phyloP scores from a whole-genome alignment of 2,888 invertebrate genomes.

The Nudaria mundana region DNA sequence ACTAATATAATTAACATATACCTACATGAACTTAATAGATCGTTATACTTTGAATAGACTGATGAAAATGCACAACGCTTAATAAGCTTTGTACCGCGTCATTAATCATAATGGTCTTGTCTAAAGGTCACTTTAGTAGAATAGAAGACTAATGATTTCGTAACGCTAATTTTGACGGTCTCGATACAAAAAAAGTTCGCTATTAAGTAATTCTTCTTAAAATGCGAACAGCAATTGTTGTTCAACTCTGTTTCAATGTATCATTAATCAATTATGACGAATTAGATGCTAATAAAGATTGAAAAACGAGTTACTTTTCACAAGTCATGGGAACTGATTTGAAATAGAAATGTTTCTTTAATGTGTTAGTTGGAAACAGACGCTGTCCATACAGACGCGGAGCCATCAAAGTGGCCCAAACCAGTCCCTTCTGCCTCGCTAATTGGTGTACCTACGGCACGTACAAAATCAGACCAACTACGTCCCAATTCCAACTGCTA shows the following conservation, averaged over 20 bases:
- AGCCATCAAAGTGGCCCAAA: conserved; percentile 49
- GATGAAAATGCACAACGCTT: background rate
- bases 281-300: conserved; percentile 7
- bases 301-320: conserved; percentile 11
- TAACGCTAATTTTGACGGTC: background rate
- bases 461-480: conserved; percentile 34
- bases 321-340: conserved; percentile 30
- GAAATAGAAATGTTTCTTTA: conserved; percentile 38
- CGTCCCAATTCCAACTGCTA: no score
- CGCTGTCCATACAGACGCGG: conserved; percentile 49
- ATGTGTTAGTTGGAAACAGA: conserved; percentile 22
- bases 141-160: background rate
- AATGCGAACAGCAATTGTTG: background rate
- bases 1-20: conserved; percentile 10
- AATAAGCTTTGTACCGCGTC: background rate
- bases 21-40: conserved; percentile 10
- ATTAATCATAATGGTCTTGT: background rate
- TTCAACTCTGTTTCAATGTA: background rate
- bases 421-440: conserved; percentile 63
- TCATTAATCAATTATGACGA: background rate
- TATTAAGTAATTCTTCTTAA: no score
- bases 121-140: background rate
- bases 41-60: conserved; percentile 7
- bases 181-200: background rate
- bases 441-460: conserved; percentile 74